Conservation (phyloP, 2,888 invertebrate species). For the Ophion costatus region DNA sequence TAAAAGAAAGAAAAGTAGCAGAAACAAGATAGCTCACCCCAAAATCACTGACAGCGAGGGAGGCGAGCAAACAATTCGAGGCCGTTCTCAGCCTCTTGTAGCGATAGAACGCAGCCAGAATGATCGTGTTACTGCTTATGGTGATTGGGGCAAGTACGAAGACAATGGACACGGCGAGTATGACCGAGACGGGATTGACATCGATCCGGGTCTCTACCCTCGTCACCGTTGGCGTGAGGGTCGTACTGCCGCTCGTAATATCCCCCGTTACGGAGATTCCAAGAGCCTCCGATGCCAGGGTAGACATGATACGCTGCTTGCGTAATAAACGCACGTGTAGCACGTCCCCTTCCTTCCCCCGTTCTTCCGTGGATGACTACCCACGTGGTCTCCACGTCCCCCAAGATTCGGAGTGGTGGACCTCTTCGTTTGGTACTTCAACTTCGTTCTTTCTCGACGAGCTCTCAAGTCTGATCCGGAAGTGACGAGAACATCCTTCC, state of each 20-base stretch:
- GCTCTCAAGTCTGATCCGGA: conserved; percentile 66
- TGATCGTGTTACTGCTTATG: conserved; percentile 86
- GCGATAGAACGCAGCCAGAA: conserved; percentile 86
- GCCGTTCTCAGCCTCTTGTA: conserved; percentile 87
- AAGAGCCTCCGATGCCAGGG: conserved; percentile 74
- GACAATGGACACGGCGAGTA: conserved; percentile 84
- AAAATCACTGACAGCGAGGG: conserved; percentile 86
- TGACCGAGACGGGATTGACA: conserved; percentile 83
- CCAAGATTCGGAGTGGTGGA: background rate
- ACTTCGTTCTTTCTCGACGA: conserved; percentile 39
- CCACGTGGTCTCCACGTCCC: background rate
- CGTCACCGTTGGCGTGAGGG: conserved; percentile 77
- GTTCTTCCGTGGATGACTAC: background rate
- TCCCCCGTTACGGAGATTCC: conserved; percentile 74
- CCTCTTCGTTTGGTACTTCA: background rate
- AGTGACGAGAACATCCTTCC: conserved; percentile 60
- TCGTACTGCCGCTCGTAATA: conserved; percentile 72
- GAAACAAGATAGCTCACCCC: conserved; percentile 82
- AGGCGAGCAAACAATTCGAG: conserved; percentile 86
- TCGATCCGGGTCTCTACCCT: conserved; percentile 77
- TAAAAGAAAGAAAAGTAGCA: background rate
- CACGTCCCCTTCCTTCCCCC: conserved; percentile 35
- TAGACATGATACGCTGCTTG: conserved; percentile 75
- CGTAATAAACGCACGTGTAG: conserved; percentile 55
- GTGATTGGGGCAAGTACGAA: conserved; percentile 86